Base-by-base conservation (phyloP, 2,113 vertebrate species). In the Sorex fumeus region DNA sequence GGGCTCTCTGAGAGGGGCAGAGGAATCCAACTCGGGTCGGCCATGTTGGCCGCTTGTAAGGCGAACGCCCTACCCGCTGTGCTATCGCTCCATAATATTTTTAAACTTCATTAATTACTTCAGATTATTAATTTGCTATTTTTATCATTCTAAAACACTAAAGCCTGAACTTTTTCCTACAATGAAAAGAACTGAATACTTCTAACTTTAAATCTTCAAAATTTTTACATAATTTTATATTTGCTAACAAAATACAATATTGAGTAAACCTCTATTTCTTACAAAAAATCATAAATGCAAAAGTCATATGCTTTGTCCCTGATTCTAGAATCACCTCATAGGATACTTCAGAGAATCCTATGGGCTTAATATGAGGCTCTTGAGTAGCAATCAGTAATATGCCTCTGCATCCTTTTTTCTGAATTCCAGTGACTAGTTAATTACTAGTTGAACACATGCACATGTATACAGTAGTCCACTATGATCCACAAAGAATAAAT, bases 171-270 rank as follows among this genome's bases (percentile, higher is more conserved):
- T 47, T 85, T 90, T 1, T 90, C 60, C 8, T 40, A 30, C 9
- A 21, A 21, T 62, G 53, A 90, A 10, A 88, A 91, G 21, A 62
- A 69, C 0, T 47, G 16, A 90, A 25, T 11, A 53, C 2, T 34
- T 87, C 62, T 79, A 10, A 81, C 6, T 62, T 72, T 71, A 79
- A 79, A 69, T 60, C 32, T 80, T 66, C n/a, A 47, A 80, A 91
- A 66, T 0, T 83, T 32, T 66, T 80, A 66, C n/a, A 47, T 76
- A 91, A 66, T 0, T 83, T 32, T 66, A 0, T 85, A 23, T 90
- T 45, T n/a, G 28, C 3, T 57, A 66, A 70, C 0, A 64, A 45
- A 53, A 50, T 40, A 7, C 7, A 40, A 40, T 7, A 40, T 40
- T 40, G 40, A 40, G 40, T 40, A 40, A 40, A 40, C 40, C 40